Evolutionary conservation across 2,113 vertebrate species (phyloP).

Genomic region (Uria lomvia): DNA sequence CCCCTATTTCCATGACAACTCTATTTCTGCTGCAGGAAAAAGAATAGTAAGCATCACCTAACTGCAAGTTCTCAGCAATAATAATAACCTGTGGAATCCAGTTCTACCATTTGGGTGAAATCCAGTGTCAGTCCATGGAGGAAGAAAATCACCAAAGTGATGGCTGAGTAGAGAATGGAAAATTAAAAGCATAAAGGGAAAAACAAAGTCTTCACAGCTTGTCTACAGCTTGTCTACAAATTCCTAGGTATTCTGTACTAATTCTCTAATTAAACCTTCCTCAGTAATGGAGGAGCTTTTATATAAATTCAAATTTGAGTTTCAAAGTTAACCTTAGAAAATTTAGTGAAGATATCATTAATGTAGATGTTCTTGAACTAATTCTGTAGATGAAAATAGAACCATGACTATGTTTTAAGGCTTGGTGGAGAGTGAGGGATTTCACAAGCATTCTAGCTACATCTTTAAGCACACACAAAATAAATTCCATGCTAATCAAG

Average conservation of each 20-base stretch:
- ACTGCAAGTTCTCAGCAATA: not conserved
- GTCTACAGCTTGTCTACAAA: not conserved
- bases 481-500: not conserved
- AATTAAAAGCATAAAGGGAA: not conserved
- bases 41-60: not conserved
- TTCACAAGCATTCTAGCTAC: not conserved
- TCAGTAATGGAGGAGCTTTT: not conserved
- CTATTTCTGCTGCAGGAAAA: not conserved
- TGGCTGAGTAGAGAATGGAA: not conserved
- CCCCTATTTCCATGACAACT: not conserved
- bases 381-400: not conserved
- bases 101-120: not conserved
- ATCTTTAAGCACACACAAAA: not conserved
- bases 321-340: not conserved
- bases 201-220: not conserved
- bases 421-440: not conserved
- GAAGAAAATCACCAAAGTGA: not conserved
- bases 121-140: not conserved
- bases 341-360: not conserved
- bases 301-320: not conserved
- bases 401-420: not conserved
- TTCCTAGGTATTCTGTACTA: not conserved
- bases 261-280: not conserved
- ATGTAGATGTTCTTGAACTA: not conserved
- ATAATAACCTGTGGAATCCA: not conserved